A percentile compares a stretch with the other conserved stretches of the same genome.
These are phyloP conservation scores for Drosophila mojavensis DNA, from an alignment of 1,140 invertebrate genomes.

Conservation along the genomic window DNA sequence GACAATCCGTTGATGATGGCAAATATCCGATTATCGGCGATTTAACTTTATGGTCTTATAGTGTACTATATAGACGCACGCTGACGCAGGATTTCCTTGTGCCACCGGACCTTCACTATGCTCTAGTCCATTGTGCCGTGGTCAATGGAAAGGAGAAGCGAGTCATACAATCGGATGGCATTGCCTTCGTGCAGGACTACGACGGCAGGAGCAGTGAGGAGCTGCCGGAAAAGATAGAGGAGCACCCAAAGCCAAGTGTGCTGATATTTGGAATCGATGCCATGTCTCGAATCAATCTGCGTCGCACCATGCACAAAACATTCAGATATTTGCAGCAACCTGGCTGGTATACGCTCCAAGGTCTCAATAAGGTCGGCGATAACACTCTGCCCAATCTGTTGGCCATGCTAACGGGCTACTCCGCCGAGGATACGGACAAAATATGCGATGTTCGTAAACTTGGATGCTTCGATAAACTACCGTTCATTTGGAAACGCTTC, in stretches of 20 bases:
- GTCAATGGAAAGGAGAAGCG: background rate
- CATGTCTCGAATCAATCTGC: conserved; percentile 73
- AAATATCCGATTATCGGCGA: too few species aligned
- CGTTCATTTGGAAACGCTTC: conserved; percentile 92
- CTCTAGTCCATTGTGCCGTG: conserved; percentile 33
- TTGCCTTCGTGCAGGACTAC: conserved; percentile 32
- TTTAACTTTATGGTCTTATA: background rate
- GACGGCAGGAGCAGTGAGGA: background rate
- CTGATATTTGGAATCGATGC: conserved; percentile 50
- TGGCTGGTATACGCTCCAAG: conserved; percentile 46
- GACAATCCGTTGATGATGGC: background rate
- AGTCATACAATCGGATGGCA: conserved; percentile 26
- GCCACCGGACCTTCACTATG: conserved; percentile 10
- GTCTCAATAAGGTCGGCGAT: conserved; percentile 85
- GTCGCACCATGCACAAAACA: conserved; percentile 43
- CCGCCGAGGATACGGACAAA: conserved; percentile 77
- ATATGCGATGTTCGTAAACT: conserved; percentile 84
- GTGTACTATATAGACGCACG: background rate
- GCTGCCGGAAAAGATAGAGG: background rate
- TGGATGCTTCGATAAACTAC: conserved; percentile 86
- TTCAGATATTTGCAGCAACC: conserved; percentile 25
- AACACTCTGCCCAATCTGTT: conserved; percentile 93
- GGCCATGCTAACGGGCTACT: conserved; percentile 88
- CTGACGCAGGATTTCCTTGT: conserved; percentile 19
- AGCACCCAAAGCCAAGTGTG: conserved; percentile 31